A percentile compares a stretch with the other conserved stretches of the same genome.
Conservation (phyloP, 2,888 invertebrate genomes). For the Notodonta ziczac region DNA sequence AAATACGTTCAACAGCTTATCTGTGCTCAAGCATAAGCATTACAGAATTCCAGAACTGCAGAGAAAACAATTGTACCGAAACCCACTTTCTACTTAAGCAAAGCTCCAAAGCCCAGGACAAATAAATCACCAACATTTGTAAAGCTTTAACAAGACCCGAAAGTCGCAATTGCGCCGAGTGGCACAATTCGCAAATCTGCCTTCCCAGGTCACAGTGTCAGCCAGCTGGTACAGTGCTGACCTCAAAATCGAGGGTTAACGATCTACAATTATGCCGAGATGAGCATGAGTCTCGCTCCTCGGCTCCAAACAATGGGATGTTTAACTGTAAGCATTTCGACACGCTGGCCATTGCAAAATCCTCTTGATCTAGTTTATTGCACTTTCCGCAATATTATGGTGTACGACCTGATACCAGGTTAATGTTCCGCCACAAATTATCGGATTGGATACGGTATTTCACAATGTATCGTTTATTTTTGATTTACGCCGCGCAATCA, state of each 20-base stretch:
- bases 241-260: conserved; percentile 55
- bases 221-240: conserved; percentile 39
- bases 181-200: conserved; percentile 22
- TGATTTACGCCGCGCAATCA: conserved; percentile 40
- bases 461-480: conserved; percentile 41
- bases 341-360: conserved; percentile 48
- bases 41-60: conserved; percentile 9
- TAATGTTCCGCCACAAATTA: conserved; percentile 51
- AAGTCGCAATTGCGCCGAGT: conserved; percentile 18
- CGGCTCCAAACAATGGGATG: conserved; percentile 57
- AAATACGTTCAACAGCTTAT: background rate
- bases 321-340: conserved; percentile 60
- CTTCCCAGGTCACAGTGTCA: conserved; percentile 50
- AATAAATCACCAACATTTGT: conserved; percentile 34
- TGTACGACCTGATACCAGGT: conserved; percentile 41
- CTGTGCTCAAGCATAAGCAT: background rate
- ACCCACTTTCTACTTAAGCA: conserved; percentile 17
- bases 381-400: conserved; percentile 40
- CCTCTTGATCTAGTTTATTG: conserved; percentile 45
- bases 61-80: conserved; percentile 22
- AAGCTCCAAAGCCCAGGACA: conserved; percentile 18
- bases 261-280: conserved; percentile 55
- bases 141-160: conserved; percentile 24
- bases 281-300: conserved; percentile 50
- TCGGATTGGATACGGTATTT: conserved; percentile 50